phyloP scores from a whole-genome alignment of 2,888 invertebrate species.

The Seira musarum region DNA sequence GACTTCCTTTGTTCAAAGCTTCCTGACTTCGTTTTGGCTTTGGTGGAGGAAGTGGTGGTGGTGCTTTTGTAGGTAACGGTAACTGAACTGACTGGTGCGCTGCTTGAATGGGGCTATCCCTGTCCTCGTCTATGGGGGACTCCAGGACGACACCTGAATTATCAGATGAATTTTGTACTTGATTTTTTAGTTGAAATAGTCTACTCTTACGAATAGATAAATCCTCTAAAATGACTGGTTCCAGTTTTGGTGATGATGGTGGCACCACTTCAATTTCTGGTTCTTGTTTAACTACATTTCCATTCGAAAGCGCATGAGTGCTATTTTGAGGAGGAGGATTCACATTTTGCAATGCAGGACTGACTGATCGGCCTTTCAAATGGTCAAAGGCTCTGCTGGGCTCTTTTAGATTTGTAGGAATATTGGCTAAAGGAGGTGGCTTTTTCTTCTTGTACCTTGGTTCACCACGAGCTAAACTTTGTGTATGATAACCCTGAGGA shows the following conservation, averaged over 20 bases:
- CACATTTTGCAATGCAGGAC: conserved; percentile 30
- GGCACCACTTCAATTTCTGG: neutral
- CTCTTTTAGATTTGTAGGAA: conserved; percentile 32
- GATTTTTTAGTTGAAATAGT: neutral
- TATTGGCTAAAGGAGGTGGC: conserved; percentile 34
- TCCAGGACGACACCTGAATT: conserved; percentile 21
- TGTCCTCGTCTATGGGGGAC: conserved; percentile 42
- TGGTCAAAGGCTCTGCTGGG: conserved; percentile 50
- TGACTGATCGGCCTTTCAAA: conserved; percentile 41
- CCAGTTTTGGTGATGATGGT: neutral
- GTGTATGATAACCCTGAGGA: conserved; percentile 23
- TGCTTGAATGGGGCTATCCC: neutral
- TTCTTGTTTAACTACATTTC: conserved; percentile 6
- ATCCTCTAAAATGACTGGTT: neutral
- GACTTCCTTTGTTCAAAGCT: too few relatives aligned
- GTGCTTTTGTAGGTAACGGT: neutral
- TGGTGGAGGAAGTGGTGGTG: conserved; percentile 39
- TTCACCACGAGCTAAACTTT: conserved; percentile 44
- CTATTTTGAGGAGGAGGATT: too few relatives aligned
- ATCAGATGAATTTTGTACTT: conserved; percentile 5
- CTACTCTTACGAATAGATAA: too few relatives aligned
- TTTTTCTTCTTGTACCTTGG: conserved; percentile 44
- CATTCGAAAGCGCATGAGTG: neutral
- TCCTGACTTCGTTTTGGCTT: conserved; percentile 35
- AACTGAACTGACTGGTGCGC: neutral